Evolutionary conservation across 2,888 invertebrate genomes (phyloP).

Genomic region (Hypena proboscidalis): DNA sequence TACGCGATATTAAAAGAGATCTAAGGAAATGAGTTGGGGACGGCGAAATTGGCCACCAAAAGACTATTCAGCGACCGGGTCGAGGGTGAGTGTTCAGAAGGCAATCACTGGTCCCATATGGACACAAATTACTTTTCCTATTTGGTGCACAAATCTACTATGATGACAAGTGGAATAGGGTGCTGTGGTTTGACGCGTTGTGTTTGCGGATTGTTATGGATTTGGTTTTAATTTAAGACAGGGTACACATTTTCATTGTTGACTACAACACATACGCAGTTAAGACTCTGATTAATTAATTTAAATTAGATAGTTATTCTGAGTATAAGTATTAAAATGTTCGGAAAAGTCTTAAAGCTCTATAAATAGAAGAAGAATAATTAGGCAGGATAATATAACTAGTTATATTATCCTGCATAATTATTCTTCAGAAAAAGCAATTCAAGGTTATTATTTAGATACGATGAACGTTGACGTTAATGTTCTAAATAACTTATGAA

Average conservation of each 20-base stretch:
- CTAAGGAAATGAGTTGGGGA: constrained; percentile 71
- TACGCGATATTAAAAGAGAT: constrained; percentile 68
- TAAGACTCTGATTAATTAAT: too few relatives aligned
- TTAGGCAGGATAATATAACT: too few relatives aligned
- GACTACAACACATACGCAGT: too few relatives aligned
- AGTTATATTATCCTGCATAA: too few relatives aligned
- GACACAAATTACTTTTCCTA: constrained; percentile 82
- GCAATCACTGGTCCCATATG: constrained; percentile 84
- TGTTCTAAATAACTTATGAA: constrained; percentile 8
- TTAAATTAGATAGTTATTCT: too few relatives aligned
- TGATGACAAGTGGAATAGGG: constrained; percentile 79
- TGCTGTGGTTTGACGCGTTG: constrained; percentile 55
- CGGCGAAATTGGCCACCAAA: constrained; percentile 69
- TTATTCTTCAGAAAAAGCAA: too few relatives aligned
- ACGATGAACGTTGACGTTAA: too few relatives aligned
- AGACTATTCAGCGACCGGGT: constrained; percentile 63
- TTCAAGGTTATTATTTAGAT: too few relatives aligned
- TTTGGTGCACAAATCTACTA: constrained; percentile 67
- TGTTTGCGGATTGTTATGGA: constrained; percentile 30
- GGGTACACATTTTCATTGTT: too few relatives aligned
- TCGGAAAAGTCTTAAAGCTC: too few relatives aligned
- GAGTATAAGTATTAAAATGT: too few relatives aligned
- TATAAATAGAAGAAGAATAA: too few relatives aligned
- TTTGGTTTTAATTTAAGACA: not conserved
- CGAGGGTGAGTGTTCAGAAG: constrained; percentile 76